phyloP scores from a whole-genome alignment of 2,797 vertebrate species.

The Pantherophis alleghaniensis region DNA sequence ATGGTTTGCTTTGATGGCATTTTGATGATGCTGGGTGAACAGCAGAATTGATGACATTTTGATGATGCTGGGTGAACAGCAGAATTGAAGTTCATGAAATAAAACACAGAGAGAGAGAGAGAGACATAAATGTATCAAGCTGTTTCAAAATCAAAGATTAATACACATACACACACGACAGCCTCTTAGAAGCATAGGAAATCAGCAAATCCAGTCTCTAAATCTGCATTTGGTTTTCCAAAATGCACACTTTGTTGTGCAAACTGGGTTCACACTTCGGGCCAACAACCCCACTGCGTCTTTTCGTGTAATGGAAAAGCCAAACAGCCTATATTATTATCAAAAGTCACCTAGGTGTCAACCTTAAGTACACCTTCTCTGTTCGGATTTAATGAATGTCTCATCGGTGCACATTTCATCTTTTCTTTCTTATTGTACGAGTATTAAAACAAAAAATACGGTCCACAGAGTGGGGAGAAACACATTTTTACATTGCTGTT shows the following conservation, averaged over 20 bases:
- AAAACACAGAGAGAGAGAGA: background rate
- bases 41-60: background rate
- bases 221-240: background rate
- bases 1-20: background rate
- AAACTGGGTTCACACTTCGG: background rate
- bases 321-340: constrained; percentile 33
- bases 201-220: background rate
- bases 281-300: background rate
- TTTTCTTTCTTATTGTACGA: background rate
- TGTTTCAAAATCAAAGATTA: background rate
- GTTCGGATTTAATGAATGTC: constrained; percentile 22
- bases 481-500: constrained; percentile 1
- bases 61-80: background rate
- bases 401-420: constrained; percentile 8
- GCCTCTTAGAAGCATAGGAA: background rate
- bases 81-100: background rate
- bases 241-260: background rate
- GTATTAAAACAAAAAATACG: constrained; percentile 18
- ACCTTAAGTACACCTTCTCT: constrained; percentile 19
- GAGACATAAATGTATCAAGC: background rate
- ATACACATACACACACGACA: background rate
- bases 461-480: background rate
- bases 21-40: background rate
- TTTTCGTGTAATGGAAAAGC: background rate
- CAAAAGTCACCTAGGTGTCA: constrained; percentile 27